Base-by-base conservation (phyloP, 2,797 vertebrate species). In the Arctocebus calabarensis region DNA sequence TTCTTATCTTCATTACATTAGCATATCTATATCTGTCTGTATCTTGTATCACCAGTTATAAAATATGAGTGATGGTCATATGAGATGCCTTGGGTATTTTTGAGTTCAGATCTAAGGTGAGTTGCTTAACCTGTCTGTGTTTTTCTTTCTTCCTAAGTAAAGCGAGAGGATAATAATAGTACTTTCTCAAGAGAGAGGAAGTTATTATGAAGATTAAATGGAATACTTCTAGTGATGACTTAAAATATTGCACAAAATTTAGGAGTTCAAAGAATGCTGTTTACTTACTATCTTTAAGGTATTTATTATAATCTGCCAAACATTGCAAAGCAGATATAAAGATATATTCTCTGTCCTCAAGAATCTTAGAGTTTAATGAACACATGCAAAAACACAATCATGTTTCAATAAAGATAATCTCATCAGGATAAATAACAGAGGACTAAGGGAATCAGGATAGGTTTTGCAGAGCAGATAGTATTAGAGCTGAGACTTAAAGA, bases 401-500 rank as follows among this genome's bases (percentile, higher is more conserved):
- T 70, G 45, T 66, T 93, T 59, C 23, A 84, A 7, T 87, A 22
- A 77, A 73, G 55, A 48, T 94, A 68, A 74, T 45, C 70, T 85
- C 78, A 68, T 34, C 78, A 90, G 64, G 22, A n/a, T 82, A 83
- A 78, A 32, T 74, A 68, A 68, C 23, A 57, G 45, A 91, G 17
- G 29, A 87, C 40, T 79, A 66, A 70, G 12, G 34, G 27, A 88
- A 70, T 34, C 29, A 29, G 70, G 77, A 84, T 55, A 43, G 27
- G 7, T 25, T 84, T 97, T 78, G 71, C 13, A n/a, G 37, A 91
- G 29, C 68, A 66, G 19, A 19, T 73, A 43, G 16, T 48, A 45
- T 70, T 94, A 64, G 75, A 83, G 7, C 66, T 77, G 25, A 61
- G 85, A 90, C 81, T 23, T 94, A 55, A 29, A 86, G 57, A 84